Conservation (phyloP, 2,797 vertebrate species). For the Notolepis coatsorum region DNA sequence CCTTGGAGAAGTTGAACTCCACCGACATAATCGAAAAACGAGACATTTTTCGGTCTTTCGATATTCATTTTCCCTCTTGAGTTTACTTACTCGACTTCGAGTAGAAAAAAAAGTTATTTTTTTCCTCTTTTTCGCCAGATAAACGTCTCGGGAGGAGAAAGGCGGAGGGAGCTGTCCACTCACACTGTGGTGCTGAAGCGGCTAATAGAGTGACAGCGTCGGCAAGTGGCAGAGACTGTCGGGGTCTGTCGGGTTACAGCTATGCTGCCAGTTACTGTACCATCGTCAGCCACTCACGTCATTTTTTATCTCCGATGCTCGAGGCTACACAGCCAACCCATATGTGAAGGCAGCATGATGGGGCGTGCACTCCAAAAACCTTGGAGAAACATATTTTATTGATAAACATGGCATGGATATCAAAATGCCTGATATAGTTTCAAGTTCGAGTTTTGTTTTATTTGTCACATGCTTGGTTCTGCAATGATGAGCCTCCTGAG, state of each 20-base stretch:
- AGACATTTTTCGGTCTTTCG: slow-evolving; percentile 69
- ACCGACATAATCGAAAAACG: slow-evolving; percentile 73
- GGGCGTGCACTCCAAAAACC: slow-evolving; percentile 10
- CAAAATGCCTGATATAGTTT: no score
- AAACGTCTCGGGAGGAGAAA: neutral
- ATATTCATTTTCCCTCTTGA: slow-evolving; percentile 50
- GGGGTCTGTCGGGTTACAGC: slow-evolving; percentile 68
- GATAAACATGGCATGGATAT: no score
- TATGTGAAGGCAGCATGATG: slow-evolving; percentile 58
- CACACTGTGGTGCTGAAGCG: slow-evolving; percentile 50
- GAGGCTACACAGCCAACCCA: slow-evolving; percentile 51
- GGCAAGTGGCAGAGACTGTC: slow-evolving; percentile 53
- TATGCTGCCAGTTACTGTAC: slow-evolving; percentile 70
- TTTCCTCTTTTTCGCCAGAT: slow-evolving; percentile 1
- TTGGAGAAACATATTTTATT: slow-evolving; percentile 18
- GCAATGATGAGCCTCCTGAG: no score
- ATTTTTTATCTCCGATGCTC: slow-evolving; percentile 52
- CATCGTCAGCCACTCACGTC: slow-evolving; percentile 69
- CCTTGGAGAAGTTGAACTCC: slow-evolving; percentile 74
- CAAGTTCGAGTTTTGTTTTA: no score
- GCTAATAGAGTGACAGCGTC: slow-evolving; percentile 33
- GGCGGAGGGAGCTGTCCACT: slow-evolving; percentile 51
- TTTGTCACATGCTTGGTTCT: no score
- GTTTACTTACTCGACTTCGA: no score
- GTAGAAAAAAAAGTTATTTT: neutral